Conservation (phyloP, 2,797 vertebrate genomes). For the Catamblyrhynchus diadema region DNA sequence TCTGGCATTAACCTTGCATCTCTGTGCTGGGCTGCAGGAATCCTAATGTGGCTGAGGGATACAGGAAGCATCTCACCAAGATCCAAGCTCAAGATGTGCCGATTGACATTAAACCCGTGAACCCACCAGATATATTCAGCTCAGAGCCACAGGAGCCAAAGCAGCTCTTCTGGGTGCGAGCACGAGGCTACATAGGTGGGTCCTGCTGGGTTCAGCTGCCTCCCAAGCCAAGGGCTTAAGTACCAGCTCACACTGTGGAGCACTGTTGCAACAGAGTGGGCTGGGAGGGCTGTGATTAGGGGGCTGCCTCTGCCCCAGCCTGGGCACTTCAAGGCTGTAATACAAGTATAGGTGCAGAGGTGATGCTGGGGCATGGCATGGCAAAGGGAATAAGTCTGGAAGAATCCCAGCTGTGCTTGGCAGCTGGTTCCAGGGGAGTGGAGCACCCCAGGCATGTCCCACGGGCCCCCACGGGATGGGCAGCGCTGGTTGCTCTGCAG, state of each 20-base stretch:
- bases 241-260: neutral
- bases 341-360: neutral
- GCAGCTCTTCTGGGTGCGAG: conserved; percentile 91
- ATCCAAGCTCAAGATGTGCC: conserved; percentile 87
- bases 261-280: accelerated
- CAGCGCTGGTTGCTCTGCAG: conserved; percentile 61
- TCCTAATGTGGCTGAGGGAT: conserved; percentile 80
- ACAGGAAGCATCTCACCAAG: conserved; percentile 80
- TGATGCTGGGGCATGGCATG: accelerated
- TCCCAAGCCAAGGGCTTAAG: accelerated
- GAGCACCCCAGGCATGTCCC: accelerated
- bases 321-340: neutral
- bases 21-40: conserved; percentile 69
- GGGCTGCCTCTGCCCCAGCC: accelerated
- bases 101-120: conserved; percentile 88
- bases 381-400: neutral
- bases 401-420: neutral
- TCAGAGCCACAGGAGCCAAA: conserved; percentile 76
- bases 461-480: accelerated
- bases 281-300: too few species aligned
- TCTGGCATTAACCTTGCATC: accelerated
- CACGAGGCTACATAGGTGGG: conserved; percentile 90
- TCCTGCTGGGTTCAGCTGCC: neutral
- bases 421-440: accelerated
- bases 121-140: conserved; percentile 72